Evolutionary conservation across 2,888 invertebrate species (phyloP).

Genomic region (Stramonita haemastoma): DNA sequence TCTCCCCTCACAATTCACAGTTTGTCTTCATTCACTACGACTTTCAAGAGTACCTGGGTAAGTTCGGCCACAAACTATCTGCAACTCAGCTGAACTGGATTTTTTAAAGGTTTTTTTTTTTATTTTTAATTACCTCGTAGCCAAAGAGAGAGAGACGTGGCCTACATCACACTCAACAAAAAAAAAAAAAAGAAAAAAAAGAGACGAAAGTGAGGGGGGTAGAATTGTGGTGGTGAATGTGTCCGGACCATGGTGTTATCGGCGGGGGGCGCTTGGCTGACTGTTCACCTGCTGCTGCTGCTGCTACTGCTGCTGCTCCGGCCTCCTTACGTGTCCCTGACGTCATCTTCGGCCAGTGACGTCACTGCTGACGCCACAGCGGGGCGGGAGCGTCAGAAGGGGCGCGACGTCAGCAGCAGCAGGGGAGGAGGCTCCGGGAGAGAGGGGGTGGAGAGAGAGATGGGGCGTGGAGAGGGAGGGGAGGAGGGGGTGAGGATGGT

Average conservation of each 20-base stretch:
- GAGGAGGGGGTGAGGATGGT: not conserved
- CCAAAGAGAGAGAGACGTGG: not conserved
- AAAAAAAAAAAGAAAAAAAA: too few species aligned
- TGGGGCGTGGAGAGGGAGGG: not conserved
- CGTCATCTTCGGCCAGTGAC: not conserved
- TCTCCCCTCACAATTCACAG: not conserved
- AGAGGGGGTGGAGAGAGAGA: not conserved
- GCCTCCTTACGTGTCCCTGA: not conserved
- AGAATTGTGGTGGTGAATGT: not conserved
- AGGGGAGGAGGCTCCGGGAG: not conserved
- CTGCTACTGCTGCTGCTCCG: not conserved
- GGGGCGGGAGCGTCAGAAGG: not conserved
- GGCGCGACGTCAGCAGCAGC: not conserved
- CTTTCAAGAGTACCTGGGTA: not conserved
- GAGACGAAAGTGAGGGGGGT: not conserved
- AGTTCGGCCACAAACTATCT: not conserved
- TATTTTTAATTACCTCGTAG: not conserved
- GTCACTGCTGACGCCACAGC: not conserved
- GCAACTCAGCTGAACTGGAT: not conserved
- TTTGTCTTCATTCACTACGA: not conserved
- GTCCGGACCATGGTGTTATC: not conserved
- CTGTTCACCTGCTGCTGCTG: not conserved
- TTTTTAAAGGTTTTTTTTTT: not conserved
- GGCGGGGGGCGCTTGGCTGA: not conserved
- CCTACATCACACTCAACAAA: too few species aligned